Evolutionary conservation across 2,797 vertebrate genomes (phyloP), one percentile per base, ranked within the genome.

Genomic region (Remorina albescens): DNA sequence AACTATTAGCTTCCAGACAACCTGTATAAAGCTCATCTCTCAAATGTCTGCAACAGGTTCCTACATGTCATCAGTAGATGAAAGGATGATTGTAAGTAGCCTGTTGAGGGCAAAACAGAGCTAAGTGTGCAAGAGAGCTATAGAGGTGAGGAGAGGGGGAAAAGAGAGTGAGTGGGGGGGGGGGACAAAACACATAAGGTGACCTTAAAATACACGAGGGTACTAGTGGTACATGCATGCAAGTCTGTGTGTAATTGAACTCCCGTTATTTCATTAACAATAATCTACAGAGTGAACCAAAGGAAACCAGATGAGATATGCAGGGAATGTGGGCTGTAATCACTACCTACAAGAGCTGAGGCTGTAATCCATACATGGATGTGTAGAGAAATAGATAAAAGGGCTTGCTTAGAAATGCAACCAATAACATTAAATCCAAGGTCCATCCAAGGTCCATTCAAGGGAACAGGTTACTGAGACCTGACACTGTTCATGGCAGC

Each of bases 281-380:
- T 66, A 67, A 71, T 82, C 26, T 25, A 63, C 42, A 16, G 55
- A 34, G 46, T 13, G 0, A 60, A 72, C 30, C 51, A 51, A 88
- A 72, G 76, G 55, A 86, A 80, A 86, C 73, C 83, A 88, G 84
- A 84, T 76, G 59, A 81, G 89, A 90, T 83, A 94, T 93, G 91
- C 66, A 18, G 39, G 73, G 91, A 94, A 93, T 92, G 82, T 76
- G 73, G 62, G 60, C 67, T 50, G 50, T 49, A 50, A 58, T 42
- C 63, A 55, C 44, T 62, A 65, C 37, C 74, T 61, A 70, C 74
- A 76, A 68, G 67, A 67, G 66, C 58, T 25, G 30, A 78, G 30
- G 42, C 10, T 1, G 4, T 30, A 41, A 23, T 61, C 11, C n/a
- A 9, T 58, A 19, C 12, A 8, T 32, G 54, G 4, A 21, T 55